Base-by-base conservation (phyloP, 2,113 vertebrate species). In the Hippoglossus stenolepis region DNA sequence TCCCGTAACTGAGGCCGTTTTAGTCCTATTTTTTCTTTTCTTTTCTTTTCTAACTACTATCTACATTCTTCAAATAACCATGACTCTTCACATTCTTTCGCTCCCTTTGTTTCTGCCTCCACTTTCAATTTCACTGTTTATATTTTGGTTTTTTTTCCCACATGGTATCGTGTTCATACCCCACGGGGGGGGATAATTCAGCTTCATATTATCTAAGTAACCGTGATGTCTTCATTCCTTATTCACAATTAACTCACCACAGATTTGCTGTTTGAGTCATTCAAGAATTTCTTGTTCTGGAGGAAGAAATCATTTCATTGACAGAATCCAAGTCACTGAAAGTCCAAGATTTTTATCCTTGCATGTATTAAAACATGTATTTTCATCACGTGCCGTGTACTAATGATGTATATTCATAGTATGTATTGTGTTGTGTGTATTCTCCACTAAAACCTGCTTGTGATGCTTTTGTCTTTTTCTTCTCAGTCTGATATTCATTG, bases 21-120 rank as follows among this genome's bases (percentile, higher is more conserved):
- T 86, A 70, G 74, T 49, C 40, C 15, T 57, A 11, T 77, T 75
- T 80, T 65, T 59, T 66, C 65, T 75, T 73, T 70, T 63, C 59
- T 28, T 65, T 63, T 64, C 23, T 23, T 23, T 23, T 23, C 23
- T 69, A 28, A 88, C 84, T 10, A 61, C 69, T 79, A 80, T 82
- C 80, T 81, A 61, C 89, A 93, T 94, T 93, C 89, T 85, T 93
- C 80, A 92, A 86, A 93, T 92, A 91, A 85, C 74, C 85, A 67
- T 87, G 83, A 91, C 86, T 91, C 63, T 35, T 65, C 51, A 80
- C 75, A 87, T 91, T 92, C 79, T 65, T 89, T 73, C 63, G 70
- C 23, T 69, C 23, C 65, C 65, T 69, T 71, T 71, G 7, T 63
- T 35, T 87, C 68, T 66, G 43, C 78, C 58, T 59, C 38, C 26